Base-by-base conservation (phyloP, 35 echinoderm and acorn worm genomes). In the Holothuria glaberrima region DNA sequence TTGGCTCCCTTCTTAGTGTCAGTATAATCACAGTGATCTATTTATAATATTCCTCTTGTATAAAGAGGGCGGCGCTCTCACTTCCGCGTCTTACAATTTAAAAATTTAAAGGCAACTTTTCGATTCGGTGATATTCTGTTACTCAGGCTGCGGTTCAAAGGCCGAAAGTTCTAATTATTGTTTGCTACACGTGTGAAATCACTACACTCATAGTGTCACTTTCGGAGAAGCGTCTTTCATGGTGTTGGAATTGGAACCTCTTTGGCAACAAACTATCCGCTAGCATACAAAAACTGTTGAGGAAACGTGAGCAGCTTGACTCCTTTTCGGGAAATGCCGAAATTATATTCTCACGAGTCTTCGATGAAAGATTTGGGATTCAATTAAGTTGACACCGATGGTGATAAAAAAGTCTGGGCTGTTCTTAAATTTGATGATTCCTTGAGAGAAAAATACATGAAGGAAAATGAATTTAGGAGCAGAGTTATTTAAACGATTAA, bases 301-400 rank as follows among this genome's bases (percentile, higher is more conserved):
- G 20, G 59, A 45, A 64, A 84, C 24, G 80, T 64, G 80, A 84
- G 80, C 46, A 16, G 52, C 59, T 84, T 84, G 80, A 84, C 80
- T 84, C 80, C 80, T 84, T 57, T 84, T 29, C 56, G 52, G 54
- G 80, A 64, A 59, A 64, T 64, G 57, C 56, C 52, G 80, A 64
- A 84, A 84, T 84, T 59, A 84, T 84, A 84, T 84, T 84, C 80
- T 84, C 80, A 84, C 80, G 80, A 61, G 80, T 84, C 59, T 84
- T 30, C 26, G 80, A 84, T 84, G 52, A 48, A 64, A 61, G 80
- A 31, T 84, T 46, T 54, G 80, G 61, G 80, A 84, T 84, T 84
- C 80, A 84, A 84, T 84, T 84, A 84, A 64, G 80, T 84, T 84
- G 58, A 84, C 80, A 60, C 80, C 80, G 52, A 58, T n/a, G 56